Percentiles rank a stretch among this genome's conserved stretches.
phyloP scores from a whole-genome alignment of 2,888 invertebrate genomes.

The Tridacna crocea region DNA sequence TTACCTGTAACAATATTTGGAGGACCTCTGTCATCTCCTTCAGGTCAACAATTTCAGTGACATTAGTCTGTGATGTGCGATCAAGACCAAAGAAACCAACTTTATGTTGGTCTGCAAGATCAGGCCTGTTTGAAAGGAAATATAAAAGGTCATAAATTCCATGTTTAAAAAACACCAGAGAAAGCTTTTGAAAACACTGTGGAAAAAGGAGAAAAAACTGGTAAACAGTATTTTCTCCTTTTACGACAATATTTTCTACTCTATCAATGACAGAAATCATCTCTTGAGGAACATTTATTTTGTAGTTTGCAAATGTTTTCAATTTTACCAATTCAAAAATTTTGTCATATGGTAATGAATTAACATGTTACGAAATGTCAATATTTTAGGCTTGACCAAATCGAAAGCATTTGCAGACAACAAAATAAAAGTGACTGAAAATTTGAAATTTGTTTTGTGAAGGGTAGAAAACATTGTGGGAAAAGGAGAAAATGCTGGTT shows the following conservation, averaged over 20 bases:
- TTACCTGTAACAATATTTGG: constrained; percentile 78
- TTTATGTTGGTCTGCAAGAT: constrained; percentile 81
- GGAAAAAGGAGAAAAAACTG: constrained; percentile 5
- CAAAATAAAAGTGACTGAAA: no score
- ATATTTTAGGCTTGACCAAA: no score
- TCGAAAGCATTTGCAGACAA: no score
- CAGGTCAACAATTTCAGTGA: constrained; percentile 81
- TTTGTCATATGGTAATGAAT: not conserved
- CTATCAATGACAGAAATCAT: not conserved
- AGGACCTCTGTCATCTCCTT: constrained; percentile 82
- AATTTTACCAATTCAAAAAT: not conserved
- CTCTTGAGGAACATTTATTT: no score
- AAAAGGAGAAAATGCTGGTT: no score
- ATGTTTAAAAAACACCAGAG: not conserved
- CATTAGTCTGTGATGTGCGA: constrained; percentile 81
- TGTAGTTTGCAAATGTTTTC: no score
- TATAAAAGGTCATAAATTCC: not conserved
- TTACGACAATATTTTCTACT: not conserved
- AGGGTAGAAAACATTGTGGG: no score
- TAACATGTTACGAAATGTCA: no score
- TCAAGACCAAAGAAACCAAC: constrained; percentile 83
- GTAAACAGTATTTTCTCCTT: not conserved
- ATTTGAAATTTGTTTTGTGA: no score
- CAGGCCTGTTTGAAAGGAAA: constrained; percentile 74
- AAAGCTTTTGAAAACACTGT: not conserved